phyloP scores from a whole-genome alignment of 2,113 vertebrate genomes.

The Bothrops jararaca region DNA sequence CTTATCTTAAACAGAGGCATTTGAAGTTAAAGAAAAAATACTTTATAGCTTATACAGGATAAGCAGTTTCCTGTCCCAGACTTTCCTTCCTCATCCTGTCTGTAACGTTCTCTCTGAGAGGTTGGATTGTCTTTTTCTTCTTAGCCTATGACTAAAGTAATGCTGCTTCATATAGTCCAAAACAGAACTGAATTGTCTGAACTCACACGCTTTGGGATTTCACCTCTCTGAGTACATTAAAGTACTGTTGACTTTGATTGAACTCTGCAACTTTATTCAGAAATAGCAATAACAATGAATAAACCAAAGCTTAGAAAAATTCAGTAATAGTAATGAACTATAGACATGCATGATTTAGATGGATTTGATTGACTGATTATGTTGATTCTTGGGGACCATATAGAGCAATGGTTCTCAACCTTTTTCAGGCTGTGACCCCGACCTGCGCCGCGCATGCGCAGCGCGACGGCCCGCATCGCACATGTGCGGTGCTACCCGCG shows the following conservation, averaged over 20 bases:
- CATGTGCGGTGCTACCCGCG: too few relatives aligned
- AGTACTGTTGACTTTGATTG: not conserved
- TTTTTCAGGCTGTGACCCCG: too few relatives aligned
- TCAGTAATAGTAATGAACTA: not conserved
- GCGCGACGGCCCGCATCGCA: too few relatives aligned
- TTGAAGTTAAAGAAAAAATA: conserved; percentile 26
- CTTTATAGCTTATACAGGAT: conserved; percentile 42
- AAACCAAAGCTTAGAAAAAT: not conserved
- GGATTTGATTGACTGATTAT: not conserved
- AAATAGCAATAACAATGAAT: too few relatives aligned
- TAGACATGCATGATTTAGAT: not conserved
- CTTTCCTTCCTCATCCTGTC: conserved; percentile 25
- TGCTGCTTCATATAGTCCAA: not conserved
- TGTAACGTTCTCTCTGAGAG: conserved; percentile 26
- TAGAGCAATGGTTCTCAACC: too few relatives aligned
- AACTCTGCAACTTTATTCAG: not conserved
- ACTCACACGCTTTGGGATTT: not conserved
- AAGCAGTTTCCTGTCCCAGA: conserved; percentile 21
- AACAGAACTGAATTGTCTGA: not conserved
- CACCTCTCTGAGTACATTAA: not conserved
- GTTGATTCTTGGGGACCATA: not conserved
- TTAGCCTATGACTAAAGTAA: not conserved
- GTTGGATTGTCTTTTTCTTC: not conserved
- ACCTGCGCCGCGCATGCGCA: too few relatives aligned
- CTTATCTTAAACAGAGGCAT: conserved; percentile 32